A percentile compares a stretch with the other conserved stretches of the same genome.
Conservation (phyloP, 2,797 vertebrate genomes). For the Perodicticus potto region DNA sequence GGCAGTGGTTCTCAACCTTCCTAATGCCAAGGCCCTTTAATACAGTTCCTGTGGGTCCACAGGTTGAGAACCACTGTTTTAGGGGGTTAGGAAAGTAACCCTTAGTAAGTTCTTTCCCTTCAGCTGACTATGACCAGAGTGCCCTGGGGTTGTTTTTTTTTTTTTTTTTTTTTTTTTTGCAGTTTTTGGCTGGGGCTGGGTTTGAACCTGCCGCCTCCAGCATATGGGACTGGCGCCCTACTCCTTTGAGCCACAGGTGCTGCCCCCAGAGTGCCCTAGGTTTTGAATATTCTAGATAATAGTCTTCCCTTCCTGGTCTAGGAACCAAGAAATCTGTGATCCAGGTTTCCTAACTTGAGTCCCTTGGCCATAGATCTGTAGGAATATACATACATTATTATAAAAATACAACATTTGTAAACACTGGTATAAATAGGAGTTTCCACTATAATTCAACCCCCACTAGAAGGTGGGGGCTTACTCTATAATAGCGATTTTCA, state of each 20-base stretch:
- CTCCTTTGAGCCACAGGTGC: too few species aligned
- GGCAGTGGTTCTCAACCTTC: background rate
- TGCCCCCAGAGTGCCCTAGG: too few species aligned
- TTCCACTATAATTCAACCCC: conserved; percentile 1
- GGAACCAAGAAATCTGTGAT: background rate
- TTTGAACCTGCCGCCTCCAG: too few species aligned
- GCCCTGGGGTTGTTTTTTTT: background rate
- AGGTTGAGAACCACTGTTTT: background rate
- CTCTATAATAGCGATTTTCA: background rate
- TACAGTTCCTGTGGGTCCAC: too few species aligned
- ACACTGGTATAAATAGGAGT: background rate
- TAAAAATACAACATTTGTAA: conserved; percentile 31
- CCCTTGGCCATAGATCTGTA: background rate
- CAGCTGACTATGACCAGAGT: background rate
- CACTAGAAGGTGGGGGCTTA: background rate
- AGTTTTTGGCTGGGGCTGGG: too few species aligned
- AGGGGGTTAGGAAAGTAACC: conserved; percentile 1
- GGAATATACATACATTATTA: background rate
- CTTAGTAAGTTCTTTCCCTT: background rate
- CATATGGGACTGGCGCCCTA: too few species aligned
- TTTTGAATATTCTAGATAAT: background rate
- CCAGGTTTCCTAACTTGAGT: conserved; percentile 7
- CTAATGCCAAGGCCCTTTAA: too few species aligned
- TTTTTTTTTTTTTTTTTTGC: too few species aligned
- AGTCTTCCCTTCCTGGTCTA: background rate